Percentiles rank a stretch among this genome's conserved stretches.
phyloP scores from a whole-genome alignment of 2,113 vertebrate genomes.

The Rattus norvegicus region GRCr8 NC_086032.1:84338001-84338500 shows the following conservation, averaged over 20 bases:
- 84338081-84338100: conserved; percentile 64
- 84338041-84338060: conserved; percentile 59
- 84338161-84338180: conserved; percentile 38
- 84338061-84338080: conserved; percentile 70
- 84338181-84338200: not conserved
- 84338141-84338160: conserved; percentile 54
- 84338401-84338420: not conserved
- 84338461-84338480: conserved; percentile 59
- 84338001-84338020: conserved; percentile 69
- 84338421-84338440: not conserved
- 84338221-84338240: conserved; percentile 52
- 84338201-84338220: conserved; percentile 51
- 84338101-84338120: conserved; percentile 70
- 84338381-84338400: not conserved
- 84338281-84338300: conserved; percentile 59
- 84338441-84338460: conserved; percentile 20
- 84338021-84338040: conserved; percentile 63
- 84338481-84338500: conserved; percentile 27
- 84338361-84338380: not conserved
- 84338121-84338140: conserved; percentile 54
- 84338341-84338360: not conserved
- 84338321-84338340: not conserved
- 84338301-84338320: not conserved
- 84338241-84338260: conserved; percentile 56
- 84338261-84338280: conserved; percentile 69